Evolutionary conservation across 2,797 vertebrate species (phyloP).

Genomic region (Garrulus glandarius): DNA sequence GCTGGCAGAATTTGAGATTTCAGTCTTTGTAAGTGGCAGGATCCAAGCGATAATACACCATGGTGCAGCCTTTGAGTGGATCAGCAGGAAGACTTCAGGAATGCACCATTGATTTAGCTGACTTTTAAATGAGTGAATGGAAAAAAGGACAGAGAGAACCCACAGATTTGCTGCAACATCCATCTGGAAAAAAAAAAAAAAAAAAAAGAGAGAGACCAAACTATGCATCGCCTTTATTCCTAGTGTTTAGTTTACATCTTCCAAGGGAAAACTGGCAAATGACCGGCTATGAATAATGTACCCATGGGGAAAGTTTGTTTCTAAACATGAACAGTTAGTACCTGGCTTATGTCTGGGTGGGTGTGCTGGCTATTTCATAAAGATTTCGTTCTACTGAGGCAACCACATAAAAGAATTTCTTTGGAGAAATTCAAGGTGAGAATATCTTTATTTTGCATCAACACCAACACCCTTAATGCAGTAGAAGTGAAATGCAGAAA

Average conservation of each 20-base stretch:
- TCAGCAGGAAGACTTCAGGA: not conserved
- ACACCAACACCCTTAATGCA: constrained; percentile 1
- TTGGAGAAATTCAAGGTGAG: constrained; percentile 52
- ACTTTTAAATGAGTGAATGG: not conserved
- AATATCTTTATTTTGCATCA: constrained; percentile 40
- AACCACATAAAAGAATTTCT: constrained; percentile 56
- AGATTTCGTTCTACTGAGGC: constrained; percentile 15
- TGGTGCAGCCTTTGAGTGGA: not conserved
- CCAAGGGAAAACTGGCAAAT: constrained; percentile 54
- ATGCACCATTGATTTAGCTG: not conserved
- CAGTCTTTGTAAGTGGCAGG: not conserved
- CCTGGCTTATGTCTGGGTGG: constrained; percentile 54
- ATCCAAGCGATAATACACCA: not conserved
- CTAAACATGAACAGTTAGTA: constrained; percentile 39
- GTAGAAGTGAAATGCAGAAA: not conserved
- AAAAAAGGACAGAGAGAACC: not conserved
- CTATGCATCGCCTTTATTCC: not conserved
- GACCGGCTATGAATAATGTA: constrained; percentile 44
- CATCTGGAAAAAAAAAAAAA: not conserved
- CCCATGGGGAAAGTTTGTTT: constrained; percentile 60
- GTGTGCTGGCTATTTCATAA: constrained; percentile 49
- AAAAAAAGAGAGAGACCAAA: not conserved
- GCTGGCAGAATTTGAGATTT: not conserved
- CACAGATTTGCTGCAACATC: not conserved
- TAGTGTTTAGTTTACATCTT: constrained; percentile 40